Percentiles rank a stretch among this genome's conserved stretches.
Evolutionary conservation across 2,797 vertebrate genomes (phyloP).

Genomic region (Paratrypauchen microcephalus): DNA sequence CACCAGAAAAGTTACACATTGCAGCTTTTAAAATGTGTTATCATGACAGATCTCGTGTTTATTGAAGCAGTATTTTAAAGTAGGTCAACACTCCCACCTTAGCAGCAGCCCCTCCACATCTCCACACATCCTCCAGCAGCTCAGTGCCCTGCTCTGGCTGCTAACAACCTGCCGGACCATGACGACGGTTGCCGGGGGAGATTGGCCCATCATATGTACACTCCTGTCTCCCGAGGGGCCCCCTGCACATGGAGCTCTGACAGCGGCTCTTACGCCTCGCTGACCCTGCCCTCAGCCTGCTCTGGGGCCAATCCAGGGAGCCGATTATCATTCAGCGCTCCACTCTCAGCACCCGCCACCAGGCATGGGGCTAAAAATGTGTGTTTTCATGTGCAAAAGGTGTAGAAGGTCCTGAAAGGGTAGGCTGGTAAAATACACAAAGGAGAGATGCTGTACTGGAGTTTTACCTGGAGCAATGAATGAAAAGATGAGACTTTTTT

Average conservation of each 20-base stretch:
- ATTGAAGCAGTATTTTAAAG: not conserved
- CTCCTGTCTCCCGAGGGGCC: conserved; percentile 24
- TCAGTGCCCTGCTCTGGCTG: conserved; percentile 25
- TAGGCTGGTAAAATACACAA: conserved; percentile 13
- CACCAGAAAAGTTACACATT: too few species aligned
- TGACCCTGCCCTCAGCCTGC: conserved; percentile 45
- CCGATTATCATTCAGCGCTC: conserved; percentile 54
- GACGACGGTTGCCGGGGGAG: conserved; percentile 28
- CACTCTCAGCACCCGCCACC: conserved; percentile 15
- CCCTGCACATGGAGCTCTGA: conserved; percentile 48
- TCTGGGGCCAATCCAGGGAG: conserved; percentile 31
- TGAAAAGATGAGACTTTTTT: conserved; percentile 4
- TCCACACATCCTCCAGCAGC: conserved; percentile 7
- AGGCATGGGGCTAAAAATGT: conserved; percentile 30
- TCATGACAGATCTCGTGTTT: not conserved
- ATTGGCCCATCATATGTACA: conserved; percentile 30
- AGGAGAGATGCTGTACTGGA: not conserved
- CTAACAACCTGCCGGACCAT: conserved; percentile 29
- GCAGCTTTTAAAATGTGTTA: too few species aligned
- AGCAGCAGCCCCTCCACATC: not conserved
- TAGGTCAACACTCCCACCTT: not conserved
- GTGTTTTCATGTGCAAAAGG: conserved; percentile 29
- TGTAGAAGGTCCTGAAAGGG: conserved; percentile 22
- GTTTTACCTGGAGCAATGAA: not conserved
- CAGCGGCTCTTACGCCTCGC: conserved; percentile 54